Conservation (phyloP, 2,113 vertebrate genomes). For the Peromyscus leucopus region DNA sequence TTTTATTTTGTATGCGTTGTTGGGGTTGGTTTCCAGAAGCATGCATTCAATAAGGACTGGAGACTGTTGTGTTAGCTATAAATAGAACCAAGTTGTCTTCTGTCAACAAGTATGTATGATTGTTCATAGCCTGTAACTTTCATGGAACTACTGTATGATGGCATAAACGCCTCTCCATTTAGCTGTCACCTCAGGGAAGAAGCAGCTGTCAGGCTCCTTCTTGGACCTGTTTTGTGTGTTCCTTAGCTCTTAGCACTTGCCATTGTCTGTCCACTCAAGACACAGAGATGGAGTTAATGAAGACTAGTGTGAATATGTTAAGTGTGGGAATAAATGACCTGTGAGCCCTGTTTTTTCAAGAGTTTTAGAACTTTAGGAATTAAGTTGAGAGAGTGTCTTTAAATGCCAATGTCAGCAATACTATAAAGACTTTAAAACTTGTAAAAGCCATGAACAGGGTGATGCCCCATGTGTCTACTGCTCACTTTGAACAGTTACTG, state of each 20-base stretch:
- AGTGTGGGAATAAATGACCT: not conserved
- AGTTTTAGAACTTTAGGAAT: conserved; percentile 59
- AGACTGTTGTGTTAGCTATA: not conserved
- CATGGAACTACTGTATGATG: not conserved
- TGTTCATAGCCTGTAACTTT: not conserved
- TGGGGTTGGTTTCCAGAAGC: conserved; percentile 43
- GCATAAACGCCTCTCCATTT: not conserved
- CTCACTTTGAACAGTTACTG: not conserved
- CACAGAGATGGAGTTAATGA: not conserved
- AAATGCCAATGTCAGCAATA: not conserved
- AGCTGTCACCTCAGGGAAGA: not conserved
- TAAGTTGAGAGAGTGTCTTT: conserved; percentile 35
- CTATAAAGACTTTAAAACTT: conserved; percentile 13
- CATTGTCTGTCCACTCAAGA: not conserved
- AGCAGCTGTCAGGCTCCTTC: not conserved
- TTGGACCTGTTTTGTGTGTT: not conserved
- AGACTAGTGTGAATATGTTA: not conserved
- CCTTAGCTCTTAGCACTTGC: not conserved
- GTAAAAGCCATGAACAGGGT: too few relatives aligned
- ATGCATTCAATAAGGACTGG: not conserved
- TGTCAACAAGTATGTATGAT: not conserved
- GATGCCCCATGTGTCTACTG: not conserved
- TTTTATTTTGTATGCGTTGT: not conserved
- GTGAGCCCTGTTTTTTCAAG: not conserved
- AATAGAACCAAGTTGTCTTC: conserved; percentile 20